Conservation (phyloP, 1,140 invertebrate genomes). For the Ooceraea biroi region DNA sequence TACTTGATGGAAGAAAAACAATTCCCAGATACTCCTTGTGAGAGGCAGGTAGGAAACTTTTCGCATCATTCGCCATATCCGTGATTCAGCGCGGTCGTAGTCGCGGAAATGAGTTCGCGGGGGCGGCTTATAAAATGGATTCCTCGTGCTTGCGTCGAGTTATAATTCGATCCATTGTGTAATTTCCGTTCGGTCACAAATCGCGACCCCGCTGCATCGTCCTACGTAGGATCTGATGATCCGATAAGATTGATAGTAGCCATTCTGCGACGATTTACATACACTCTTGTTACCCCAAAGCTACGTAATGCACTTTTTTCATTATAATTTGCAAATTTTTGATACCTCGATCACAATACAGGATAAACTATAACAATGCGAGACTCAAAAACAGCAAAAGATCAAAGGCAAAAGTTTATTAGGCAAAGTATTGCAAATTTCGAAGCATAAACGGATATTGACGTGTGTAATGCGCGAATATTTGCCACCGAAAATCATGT, state of each 20-base stretch:
- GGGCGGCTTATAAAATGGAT: slow-evolving; percentile 78
- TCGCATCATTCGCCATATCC: slow-evolving; percentile 58
- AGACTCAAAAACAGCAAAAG: slow-evolving; percentile 8
- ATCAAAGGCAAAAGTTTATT: slow-evolving; percentile 8
- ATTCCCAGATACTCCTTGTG: slow-evolving; percentile 43
- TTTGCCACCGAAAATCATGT: not conserved
- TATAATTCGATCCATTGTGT: slow-evolving; percentile 78
- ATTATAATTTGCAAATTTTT: not conserved
- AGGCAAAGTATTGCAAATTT: not conserved
- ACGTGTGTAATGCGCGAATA: too few relatives aligned
- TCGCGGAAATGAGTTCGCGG: slow-evolving; percentile 79
- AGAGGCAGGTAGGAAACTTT: slow-evolving; percentile 48
- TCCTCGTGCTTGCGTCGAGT: slow-evolving; percentile 70
- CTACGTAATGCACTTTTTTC: not conserved
- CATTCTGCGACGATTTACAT: slow-evolving; percentile 23
- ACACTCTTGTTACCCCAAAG: slow-evolving; percentile 17
- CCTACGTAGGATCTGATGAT: slow-evolving; percentile 61
- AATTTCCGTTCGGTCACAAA: slow-evolving; percentile 78
- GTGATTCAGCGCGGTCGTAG: slow-evolving; percentile 41
- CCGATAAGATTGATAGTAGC: slow-evolving; percentile 36
- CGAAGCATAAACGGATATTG: not conserved
- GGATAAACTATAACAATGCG: slow-evolving; percentile 3
- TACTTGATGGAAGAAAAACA: slow-evolving; percentile 62
- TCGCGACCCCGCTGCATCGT: slow-evolving; percentile 62
- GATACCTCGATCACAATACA: slow-evolving; percentile 12